Conservation (phyloP, 2,113 vertebrate genomes). For the Colinus virginianus region DNA sequence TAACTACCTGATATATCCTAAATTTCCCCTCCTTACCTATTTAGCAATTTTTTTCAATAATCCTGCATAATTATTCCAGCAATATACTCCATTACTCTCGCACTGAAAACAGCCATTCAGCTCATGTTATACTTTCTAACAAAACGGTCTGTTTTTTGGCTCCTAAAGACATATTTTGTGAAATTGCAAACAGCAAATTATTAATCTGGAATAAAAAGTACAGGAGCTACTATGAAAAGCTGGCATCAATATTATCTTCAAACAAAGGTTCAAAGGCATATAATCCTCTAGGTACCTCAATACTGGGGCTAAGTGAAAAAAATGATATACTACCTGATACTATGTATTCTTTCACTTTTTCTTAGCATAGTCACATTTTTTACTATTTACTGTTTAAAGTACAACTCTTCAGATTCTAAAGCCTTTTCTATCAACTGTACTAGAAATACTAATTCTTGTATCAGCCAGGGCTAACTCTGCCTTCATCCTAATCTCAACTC, state of each 20-base stretch:
- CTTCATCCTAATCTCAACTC: background rate
- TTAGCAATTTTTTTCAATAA: background rate
- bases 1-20: background rate
- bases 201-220: background rate
- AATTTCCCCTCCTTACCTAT: background rate
- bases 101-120: background rate
- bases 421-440: background rate
- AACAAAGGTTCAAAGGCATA: background rate
- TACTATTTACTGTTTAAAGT: background rate
- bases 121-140: background rate
- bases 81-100: background rate
- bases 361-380: background rate
- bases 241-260: background rate
- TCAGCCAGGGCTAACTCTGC: background rate
- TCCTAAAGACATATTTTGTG: background rate
- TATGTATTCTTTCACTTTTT: background rate
- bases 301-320: background rate
- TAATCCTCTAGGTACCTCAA: background rate
- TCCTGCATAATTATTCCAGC: background rate
- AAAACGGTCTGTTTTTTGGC: background rate
- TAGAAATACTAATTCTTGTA: background rate
- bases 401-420: background rate
- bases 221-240: background rate
- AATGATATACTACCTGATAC: background rate
- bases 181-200: background rate